Conservation (phyloP, 2,797 vertebrate species). For the Pipistrellus pygmaeus region DNA sequence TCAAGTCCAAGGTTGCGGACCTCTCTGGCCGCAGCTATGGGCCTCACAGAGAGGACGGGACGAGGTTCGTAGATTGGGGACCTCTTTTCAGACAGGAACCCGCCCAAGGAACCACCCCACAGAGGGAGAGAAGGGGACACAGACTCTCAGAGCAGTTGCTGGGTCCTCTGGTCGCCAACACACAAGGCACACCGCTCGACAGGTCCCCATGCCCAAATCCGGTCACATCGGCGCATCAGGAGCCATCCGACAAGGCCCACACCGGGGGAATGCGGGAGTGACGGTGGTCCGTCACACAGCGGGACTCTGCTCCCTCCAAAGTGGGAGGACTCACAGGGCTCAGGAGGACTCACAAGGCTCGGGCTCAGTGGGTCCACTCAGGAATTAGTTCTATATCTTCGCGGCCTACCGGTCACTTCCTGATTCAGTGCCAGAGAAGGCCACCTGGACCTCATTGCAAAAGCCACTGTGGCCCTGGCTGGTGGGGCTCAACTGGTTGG, state of each 20-base stretch:
- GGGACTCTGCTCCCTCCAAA: not conserved
- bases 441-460: not conserved
- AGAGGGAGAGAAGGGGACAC: not conserved
- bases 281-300: not conserved
- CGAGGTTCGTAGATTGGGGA: not conserved
- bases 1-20: conserved; percentile 58
- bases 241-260: not conserved
- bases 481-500: not conserved
- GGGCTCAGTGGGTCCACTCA: not conserved
- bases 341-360: not conserved
- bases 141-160: not conserved
- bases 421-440: not conserved
- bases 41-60: not conserved
- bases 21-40: not conserved
- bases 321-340: not conserved
- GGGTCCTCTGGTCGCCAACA: not conserved
- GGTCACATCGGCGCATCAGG: not conserved
- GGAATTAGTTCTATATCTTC: not conserved
- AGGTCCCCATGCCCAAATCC: not conserved
- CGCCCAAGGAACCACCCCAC: not conserved
- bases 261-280: rapidly evolving
- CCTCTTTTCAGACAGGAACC: not conserved
- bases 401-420: not conserved
- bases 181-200: not conserved
- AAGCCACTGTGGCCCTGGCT: not conserved